A percentile compares a stretch with the other conserved stretches of the same genome.
Conservation (phyloP, 2,113 vertebrate species). For the Hemichromis elongatus region DNA sequence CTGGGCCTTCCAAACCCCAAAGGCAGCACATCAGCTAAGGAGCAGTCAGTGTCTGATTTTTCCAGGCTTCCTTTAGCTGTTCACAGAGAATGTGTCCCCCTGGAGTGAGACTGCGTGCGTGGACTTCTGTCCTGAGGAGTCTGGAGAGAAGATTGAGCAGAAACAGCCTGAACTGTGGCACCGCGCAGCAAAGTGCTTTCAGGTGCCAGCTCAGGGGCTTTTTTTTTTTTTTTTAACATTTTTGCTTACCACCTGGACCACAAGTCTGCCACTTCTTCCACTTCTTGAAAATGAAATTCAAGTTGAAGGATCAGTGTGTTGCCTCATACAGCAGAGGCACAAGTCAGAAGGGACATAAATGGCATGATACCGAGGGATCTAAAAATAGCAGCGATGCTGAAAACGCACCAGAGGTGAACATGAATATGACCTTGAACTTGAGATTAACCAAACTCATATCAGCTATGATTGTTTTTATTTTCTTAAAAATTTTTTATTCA, state of each 20-base stretch:
- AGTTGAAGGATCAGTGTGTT: neutral
- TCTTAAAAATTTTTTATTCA: neutral
- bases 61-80: neutral
- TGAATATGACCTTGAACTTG: neutral
- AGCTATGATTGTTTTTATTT: neutral
- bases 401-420: neutral
- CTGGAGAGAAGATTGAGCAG: neutral
- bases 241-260: neutral
- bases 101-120: neutral
- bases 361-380: neutral
- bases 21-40: neutral
- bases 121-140: neutral
- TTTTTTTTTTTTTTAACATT: fast-evolving
- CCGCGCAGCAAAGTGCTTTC: neutral
- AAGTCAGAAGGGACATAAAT: neutral
- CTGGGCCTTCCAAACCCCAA: neutral
- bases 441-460: neutral
- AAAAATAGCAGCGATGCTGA: neutral
- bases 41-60: neutral
- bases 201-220: neutral
- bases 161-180: neutral
- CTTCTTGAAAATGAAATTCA: neutral
- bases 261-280: neutral
- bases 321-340: neutral
- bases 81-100: neutral